phyloP scores from a whole-genome alignment of 2,888 invertebrate genomes.

The Caradrina kadenii region DNA sequence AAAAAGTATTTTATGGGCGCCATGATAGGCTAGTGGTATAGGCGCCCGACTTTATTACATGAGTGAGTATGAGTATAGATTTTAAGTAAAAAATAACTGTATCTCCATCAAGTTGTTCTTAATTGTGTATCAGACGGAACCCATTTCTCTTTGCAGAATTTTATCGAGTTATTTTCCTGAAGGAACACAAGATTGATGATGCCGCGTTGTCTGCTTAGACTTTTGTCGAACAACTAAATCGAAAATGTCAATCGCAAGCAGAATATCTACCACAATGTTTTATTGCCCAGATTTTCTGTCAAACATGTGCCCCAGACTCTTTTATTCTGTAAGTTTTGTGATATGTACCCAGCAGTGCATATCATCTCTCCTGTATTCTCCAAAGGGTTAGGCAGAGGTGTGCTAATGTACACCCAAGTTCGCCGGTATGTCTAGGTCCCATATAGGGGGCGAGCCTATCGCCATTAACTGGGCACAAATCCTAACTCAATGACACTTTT shows the following conservation, averaged over 20 bases:
- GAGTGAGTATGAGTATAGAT: not conserved
- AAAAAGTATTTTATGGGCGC: not conserved
- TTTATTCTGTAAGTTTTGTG: not conserved
- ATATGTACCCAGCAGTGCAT: no score
- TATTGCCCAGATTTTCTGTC: conserved; percentile 26
- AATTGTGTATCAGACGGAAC: conserved; percentile 30
- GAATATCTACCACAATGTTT: conserved; percentile 39
- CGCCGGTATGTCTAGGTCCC: no score
- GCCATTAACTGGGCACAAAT: no score
- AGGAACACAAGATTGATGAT: conserved; percentile 66
- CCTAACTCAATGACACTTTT: no score
- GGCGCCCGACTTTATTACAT: no score
- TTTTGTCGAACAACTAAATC: conserved; percentile 66
- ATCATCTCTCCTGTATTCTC: no score
- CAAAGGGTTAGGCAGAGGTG: no score
- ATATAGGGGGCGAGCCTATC: no score
- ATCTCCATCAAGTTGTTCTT: conserved; percentile 45
- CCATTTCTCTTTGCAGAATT: conserved; percentile 60
- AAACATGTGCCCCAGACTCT: not conserved
- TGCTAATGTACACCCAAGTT: no score
- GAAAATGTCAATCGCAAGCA: conserved; percentile 60
- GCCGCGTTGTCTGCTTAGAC: conserved; percentile 36
- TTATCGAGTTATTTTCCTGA: conserved; percentile 59
- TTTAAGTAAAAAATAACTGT: conserved; percentile 15
- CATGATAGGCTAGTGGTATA: no score